These are phyloP conservation scores for Xylota sylvarum DNA, from an alignment of 2,888 invertebrate genomes.

Conservation along the genomic window DNA sequence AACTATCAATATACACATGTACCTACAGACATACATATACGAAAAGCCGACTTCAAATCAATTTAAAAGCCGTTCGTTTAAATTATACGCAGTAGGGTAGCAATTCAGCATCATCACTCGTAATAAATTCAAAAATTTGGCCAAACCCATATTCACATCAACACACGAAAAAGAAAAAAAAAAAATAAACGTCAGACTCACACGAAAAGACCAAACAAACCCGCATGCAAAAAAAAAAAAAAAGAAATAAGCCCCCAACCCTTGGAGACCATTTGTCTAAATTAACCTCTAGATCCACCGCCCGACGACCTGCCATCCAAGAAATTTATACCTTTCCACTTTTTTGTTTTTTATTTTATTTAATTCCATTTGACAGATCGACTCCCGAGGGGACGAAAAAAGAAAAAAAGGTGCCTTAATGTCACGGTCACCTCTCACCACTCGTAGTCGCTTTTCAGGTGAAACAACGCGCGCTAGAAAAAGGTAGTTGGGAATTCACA, in stretches of 20 bases:
- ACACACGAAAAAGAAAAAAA: conserved; percentile 23
- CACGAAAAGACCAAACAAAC: not conserved
- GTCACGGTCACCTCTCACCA: conserved; percentile 57
- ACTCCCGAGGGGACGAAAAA: conserved; percentile 14
- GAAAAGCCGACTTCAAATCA: conserved; percentile 33
- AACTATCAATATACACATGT: too few relatives aligned
- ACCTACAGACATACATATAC: too few relatives aligned
- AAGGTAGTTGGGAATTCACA: conserved; percentile 23
- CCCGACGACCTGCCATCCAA: conserved; percentile 38
- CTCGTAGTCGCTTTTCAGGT: conserved; percentile 3
- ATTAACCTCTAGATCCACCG: conserved; percentile 58
- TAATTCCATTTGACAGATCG: conserved; percentile 58
- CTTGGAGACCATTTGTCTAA: conserved; percentile 59
- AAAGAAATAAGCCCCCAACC: conserved; percentile 24
- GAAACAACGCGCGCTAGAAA: not conserved
- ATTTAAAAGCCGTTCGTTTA: conserved; percentile 49
- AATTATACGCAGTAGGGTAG: conserved; percentile 42
- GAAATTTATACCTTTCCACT: conserved; percentile 49
- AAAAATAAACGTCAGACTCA: not conserved
- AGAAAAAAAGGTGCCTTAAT: conserved; percentile 21
- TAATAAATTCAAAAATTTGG: conserved; percentile 51
- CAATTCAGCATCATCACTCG: conserved; percentile 33
- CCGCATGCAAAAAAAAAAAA: not conserved
- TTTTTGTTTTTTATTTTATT: conserved; percentile 40
- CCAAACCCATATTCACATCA: conserved; percentile 31